Evolutionary conservation across 2,113 vertebrate species (phyloP).

Genomic region (Nerophis lumbriciformis): DNA sequence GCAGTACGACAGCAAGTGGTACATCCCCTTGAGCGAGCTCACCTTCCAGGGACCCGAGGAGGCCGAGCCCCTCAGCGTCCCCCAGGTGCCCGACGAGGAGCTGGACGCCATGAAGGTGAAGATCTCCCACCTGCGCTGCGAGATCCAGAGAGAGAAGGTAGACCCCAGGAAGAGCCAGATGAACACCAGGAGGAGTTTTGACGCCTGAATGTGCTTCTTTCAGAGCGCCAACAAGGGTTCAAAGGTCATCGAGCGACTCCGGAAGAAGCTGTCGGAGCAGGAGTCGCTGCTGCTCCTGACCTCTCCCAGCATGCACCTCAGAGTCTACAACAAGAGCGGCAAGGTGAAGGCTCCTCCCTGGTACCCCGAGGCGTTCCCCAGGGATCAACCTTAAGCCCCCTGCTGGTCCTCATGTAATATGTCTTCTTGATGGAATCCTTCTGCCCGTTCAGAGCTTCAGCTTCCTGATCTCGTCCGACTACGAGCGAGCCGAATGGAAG

Average conservation of each 20-base stretch:
- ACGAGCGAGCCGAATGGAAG: slow-evolving; percentile 93
- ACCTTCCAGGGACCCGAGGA: slow-evolving; percentile 94
- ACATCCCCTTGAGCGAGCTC: slow-evolving; percentile 90
- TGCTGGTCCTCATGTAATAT: not conserved
- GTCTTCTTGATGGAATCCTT: not conserved
- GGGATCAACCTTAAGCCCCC: slow-evolving; percentile 1
- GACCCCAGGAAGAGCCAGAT: no score
- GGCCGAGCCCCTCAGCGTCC: slow-evolving; percentile 80
- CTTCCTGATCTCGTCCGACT: slow-evolving; percentile 93
- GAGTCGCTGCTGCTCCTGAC: slow-evolving; percentile 89
- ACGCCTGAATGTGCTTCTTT: slow-evolving; percentile 12
- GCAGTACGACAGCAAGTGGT: slow-evolving; percentile 98
- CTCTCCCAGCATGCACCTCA: slow-evolving; percentile 90
- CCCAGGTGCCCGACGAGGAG: slow-evolving; percentile 90
- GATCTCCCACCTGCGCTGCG: slow-evolving; percentile 95
- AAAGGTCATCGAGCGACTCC: slow-evolving; percentile 88
- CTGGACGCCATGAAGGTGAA: slow-evolving; percentile 94
- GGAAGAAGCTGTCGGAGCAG: slow-evolving; percentile 94
- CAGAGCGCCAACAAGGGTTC: slow-evolving; percentile 94
- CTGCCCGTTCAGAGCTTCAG: slow-evolving; percentile 79
- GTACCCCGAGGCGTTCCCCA: not conserved
- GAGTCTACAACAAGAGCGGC: slow-evolving; percentile 85
- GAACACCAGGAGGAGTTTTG: not conserved
- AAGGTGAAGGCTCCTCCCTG: slow-evolving; percentile 75
- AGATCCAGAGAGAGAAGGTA: slow-evolving; percentile 96